Evolutionary conservation across 2,113 vertebrate genomes (phyloP), one percentile per base, ranked within the genome.

Genomic region (Daphoenositta chrysoptera): DNA sequence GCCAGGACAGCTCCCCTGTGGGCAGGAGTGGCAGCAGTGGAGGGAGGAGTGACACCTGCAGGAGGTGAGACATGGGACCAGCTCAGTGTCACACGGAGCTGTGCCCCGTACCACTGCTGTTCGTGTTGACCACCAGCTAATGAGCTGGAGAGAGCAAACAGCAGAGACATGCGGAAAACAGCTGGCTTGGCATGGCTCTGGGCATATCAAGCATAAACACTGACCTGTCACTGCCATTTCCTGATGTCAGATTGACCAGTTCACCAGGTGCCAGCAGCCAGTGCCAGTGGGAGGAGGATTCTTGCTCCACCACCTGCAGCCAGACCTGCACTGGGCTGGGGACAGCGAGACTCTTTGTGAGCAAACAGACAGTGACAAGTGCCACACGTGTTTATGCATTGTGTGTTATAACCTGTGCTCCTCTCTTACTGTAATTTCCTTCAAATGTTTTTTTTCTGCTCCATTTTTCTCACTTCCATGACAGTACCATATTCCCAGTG

Each of bases 61-160:
- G 30, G 48, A 79, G 42, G 51, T 63, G 31, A 75, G 47, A 27
- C 1, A 0, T 27, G 10, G 75, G 79, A 44, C 24, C 23, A 27
- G n/a, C 45, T n/a, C n/a, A 33, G 64, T 0, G 9, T 35, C 22
- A 22, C 60, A 17, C 4, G 4, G n/a, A 66, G 56, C 42, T 1
- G 4, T 79, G 37, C 51, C 60, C 22, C 0, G 0, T 37, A 11
- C 16, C 22, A 4, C 66, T 48, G 70, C 31, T 48, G 47, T 22
- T 70, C 3, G 0, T 54, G 51, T 26, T 77, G 85, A 53, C 69
- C 56, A 45, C 33, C 53, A 79, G 33, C 27, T 94, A 88, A 88
- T 65, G 86, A 88, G 57, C 63, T 76, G 66, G 66, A 79, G 50
- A 96, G 37, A 88, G 33, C 30, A 94, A 85, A 96, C 2, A 88